These are phyloP conservation scores for Tenthredo livida DNA, from an alignment of 2,888 invertebrate species.

Conservation along the genomic window DNA sequence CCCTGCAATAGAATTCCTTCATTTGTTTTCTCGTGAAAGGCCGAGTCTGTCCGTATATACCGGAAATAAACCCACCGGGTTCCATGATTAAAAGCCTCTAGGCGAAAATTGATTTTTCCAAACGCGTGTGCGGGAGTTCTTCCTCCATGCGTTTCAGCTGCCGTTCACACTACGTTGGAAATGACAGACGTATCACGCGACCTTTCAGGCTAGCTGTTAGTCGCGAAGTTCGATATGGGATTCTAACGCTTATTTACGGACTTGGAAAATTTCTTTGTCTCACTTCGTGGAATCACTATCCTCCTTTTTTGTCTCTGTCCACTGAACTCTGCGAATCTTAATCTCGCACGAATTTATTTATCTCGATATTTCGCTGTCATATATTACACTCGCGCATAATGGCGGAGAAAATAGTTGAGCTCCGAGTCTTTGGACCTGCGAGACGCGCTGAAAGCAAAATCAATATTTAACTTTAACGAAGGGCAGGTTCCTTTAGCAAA, in stretches of 20 bases:
- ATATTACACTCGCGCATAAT: background rate
- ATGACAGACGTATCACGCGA: background rate
- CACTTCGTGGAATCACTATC: background rate
- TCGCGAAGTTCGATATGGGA: background rate
- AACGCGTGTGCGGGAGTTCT: background rate
- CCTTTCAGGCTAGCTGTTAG: background rate
- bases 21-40: constrained; percentile 3
- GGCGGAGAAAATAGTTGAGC: constrained; percentile 7
- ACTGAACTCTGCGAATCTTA: background rate
- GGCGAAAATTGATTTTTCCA: constrained; percentile 72
- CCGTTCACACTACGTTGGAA: background rate
- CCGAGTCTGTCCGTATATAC: constrained; percentile 15
- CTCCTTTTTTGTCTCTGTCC: background rate
- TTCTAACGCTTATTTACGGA: background rate
- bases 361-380: background rate
- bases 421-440: constrained; percentile 16
- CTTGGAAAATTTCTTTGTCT: background rate
- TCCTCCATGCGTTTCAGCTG: background rate
- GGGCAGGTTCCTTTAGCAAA: constrained; percentile 52
- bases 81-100: constrained; percentile 73
- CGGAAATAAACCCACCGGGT: constrained; percentile 71
- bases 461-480: constrained; percentile 73
- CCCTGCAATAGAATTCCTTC: constrained; percentile 10
- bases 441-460: constrained; percentile 63
- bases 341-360: background rate